Evolutionary conservation across 2,797 vertebrate genomes (phyloP), one percentile per base, ranked within the genome.

Genomic region (Furcifer pardalis): DNA sequence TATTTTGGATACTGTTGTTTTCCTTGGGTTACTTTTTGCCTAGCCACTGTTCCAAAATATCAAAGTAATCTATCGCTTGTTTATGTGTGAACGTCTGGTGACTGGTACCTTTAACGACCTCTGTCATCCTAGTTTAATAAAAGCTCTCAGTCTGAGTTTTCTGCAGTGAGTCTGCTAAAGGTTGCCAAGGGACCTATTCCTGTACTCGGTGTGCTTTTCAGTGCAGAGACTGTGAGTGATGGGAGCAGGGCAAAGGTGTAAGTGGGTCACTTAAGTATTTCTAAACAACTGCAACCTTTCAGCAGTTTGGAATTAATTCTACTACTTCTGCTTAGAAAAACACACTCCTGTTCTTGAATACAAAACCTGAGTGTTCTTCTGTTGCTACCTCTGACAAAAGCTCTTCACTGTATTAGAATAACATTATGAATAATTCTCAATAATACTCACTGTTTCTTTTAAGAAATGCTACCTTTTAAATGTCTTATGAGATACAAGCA

Each of bases 151-250:
- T 42, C 52, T 42, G 32, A 81, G 56, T n/a, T 77, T 52, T 52
- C 78, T 49, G 44, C 19, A 65, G 25, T 21, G 13, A 77, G 23
- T 12, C 46, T 77, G 79, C 35, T 30, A 77, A 77, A 86, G 32
- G 42, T 37, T 77, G 63, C 73, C 44, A 37, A 62, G 21, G 59
- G 7, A 19, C 59, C 82, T 27, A 82, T 69, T 80, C 66, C 78
- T 92, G 76, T 1, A 12, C 87, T 81, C 37, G 63, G 37, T 75
- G 79, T 35, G 60, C 32, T 40, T 82, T 63, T 82, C 73, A 77
- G 15, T 40, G 87, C 84, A 87, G 81, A 73, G 83, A 59, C 32
- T 91, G 68, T 91, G 87, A 92, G 85, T 91, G 89, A 35, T 3
- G 78, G 79, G 90, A 66, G 72, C 88, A 86, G 79, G 75, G 65